phyloP scores from a whole-genome alignment of 2,113 vertebrate genomes.

The Urocynchramus pylzowi region DNA sequence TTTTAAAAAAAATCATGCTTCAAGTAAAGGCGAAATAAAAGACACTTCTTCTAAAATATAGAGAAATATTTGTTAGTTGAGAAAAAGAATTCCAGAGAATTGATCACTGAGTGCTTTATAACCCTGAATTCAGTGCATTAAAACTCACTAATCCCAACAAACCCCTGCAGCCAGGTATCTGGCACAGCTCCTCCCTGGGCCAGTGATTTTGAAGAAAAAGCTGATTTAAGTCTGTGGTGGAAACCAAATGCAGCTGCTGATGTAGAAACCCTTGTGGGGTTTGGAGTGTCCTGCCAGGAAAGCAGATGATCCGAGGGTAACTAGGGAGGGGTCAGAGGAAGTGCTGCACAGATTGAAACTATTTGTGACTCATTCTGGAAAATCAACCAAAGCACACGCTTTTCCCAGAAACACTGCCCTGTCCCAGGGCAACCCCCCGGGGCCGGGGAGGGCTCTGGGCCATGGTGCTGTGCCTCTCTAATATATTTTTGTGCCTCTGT shows the following conservation, averaged over 20 bases:
- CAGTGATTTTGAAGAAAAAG: not conserved
- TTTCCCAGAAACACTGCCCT: not conserved
- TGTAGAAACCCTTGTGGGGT: not conserved
- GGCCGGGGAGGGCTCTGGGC: not conserved
- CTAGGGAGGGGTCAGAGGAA: not conserved
- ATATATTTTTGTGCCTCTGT: too few relatives aligned
- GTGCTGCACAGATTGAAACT: fast-evolving
- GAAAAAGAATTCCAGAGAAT: not conserved
- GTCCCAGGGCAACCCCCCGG: not conserved
- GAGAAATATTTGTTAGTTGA: not conserved
- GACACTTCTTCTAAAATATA: not conserved
- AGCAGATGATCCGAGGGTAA: not conserved
- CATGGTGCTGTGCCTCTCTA: not conserved
- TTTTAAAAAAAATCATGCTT: not conserved
- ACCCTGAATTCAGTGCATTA: not conserved
- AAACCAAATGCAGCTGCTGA: not conserved
- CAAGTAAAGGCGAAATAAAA: not conserved
- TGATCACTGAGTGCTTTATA: not conserved
- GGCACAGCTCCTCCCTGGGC: not conserved
- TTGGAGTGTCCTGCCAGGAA: not conserved
- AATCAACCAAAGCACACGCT: not conserved
- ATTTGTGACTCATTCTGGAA: not conserved
- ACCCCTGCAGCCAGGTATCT: not conserved
- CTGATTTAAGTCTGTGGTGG: not conserved
- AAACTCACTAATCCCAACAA: not conserved